Percentiles rank a stretch among this genome's conserved stretches.
Conservation (phyloP, 2,113 vertebrate species). For the Pollachius pollachius region DNA sequence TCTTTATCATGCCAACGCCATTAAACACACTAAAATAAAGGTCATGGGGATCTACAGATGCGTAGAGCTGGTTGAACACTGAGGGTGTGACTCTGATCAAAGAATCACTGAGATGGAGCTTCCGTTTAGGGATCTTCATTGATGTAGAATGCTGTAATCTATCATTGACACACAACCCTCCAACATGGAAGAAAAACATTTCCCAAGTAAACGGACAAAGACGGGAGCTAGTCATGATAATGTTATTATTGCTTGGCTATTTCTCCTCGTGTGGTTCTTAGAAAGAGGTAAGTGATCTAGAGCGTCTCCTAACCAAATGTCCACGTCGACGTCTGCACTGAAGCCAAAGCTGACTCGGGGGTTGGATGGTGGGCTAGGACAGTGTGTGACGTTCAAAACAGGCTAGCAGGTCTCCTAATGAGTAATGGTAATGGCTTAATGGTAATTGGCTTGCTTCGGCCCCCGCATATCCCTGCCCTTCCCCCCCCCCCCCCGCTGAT, state of each 20-base stretch:
- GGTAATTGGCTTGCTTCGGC: conserved; percentile 72
- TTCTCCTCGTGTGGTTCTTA: conserved; percentile 22
- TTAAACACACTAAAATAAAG: no score
- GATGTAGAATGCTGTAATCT: no score
- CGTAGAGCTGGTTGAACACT: not conserved
- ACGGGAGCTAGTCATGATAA: conserved; percentile 13
- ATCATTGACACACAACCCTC: not conserved
- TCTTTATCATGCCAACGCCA: no score
- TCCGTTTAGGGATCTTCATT: not conserved
- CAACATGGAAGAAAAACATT: no score
- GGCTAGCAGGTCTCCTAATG: conserved; percentile 70
- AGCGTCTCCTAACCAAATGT: conserved; percentile 26
- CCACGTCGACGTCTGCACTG: conserved; percentile 27
- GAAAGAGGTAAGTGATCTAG: conserved; percentile 16
- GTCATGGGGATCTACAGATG: not conserved
- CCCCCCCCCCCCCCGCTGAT: conserved; percentile 36
- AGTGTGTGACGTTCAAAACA: conserved; percentile 58
- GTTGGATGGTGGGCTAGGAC: not conserved
- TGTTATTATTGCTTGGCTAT: conserved; percentile 38
- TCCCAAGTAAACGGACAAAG: conserved; percentile 13
- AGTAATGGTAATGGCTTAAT: conserved; percentile 72
- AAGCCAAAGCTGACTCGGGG: conserved; percentile 51
- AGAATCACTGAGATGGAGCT: not conserved
- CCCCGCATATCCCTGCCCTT: conserved; percentile 42
- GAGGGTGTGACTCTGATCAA: not conserved